These are phyloP conservation scores for Corythornis cristatus DNA, from an alignment of 2,113 vertebrate genomes.

Conservation along the genomic window DNA sequence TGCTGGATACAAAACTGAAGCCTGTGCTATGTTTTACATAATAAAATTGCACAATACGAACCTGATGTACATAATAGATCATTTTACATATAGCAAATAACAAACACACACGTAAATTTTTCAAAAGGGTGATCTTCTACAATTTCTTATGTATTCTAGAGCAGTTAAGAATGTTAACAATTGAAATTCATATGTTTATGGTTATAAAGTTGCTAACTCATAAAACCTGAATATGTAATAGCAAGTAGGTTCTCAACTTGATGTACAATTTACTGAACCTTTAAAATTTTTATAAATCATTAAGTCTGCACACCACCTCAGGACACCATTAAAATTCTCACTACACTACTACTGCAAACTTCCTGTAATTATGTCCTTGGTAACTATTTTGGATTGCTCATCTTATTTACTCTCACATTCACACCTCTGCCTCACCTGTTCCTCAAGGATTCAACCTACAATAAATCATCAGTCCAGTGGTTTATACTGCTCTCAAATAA, in stretches of 20 bases:
- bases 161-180: constrained; percentile 85
- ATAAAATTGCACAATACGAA: constrained; percentile 31
- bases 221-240: constrained; percentile 78
- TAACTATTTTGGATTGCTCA: neutral
- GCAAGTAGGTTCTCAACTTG: constrained; percentile 46
- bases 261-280: constrained; percentile 68
- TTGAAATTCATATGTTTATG: constrained; percentile 90
- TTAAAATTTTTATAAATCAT: constrained; percentile 74
- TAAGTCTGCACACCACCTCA: constrained; percentile 8
- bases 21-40: neutral
- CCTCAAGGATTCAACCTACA: neutral
- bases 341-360: neutral
- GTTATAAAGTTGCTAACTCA: constrained; percentile 90
- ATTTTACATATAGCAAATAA: constrained; percentile 70
- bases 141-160: constrained; percentile 83
- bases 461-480: neutral
- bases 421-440: neutral
- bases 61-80: constrained; percentile 58
- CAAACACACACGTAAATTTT: constrained; percentile 65
- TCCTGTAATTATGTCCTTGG: neutral
- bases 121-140: constrained; percentile 66
- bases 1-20: neutral
- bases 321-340: neutral
- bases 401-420: neutral
- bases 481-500: neutral